Conservation (phyloP, 2,113 vertebrate species). For the Festucalex cinctus region DNA sequence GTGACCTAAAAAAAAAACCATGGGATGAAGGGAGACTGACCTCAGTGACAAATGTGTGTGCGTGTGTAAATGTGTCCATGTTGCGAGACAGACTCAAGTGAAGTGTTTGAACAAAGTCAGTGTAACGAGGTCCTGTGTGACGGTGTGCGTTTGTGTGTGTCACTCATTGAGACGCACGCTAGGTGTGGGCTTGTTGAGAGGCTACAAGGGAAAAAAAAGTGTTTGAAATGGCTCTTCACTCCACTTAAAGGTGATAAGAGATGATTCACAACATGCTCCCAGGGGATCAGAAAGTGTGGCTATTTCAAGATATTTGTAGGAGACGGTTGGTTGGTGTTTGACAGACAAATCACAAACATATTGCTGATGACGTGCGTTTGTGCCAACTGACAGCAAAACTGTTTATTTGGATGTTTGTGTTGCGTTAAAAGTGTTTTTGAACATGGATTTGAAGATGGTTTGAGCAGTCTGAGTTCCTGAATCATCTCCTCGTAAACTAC, state of each 20-base stretch:
- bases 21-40: conserved; percentile 32
- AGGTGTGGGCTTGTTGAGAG: conserved; percentile 28
- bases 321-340: conserved; percentile 28
- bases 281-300: conserved; percentile 25
- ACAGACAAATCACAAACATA: conserved; percentile 42
- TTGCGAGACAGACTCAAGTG: background rate
- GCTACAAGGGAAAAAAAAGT: conserved; percentile 40
- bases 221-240: conserved; percentile 37
- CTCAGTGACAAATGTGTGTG: background rate
- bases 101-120: conserved; percentile 10
- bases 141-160: conserved; percentile 1
- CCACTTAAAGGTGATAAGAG: conserved; percentile 52
- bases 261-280: conserved; percentile 42
- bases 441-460: too few relatives aligned
- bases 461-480: too few relatives aligned
- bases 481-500: too few relatives aligned
- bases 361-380: background rate
- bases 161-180: conserved; percentile 6
- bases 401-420: background rate
- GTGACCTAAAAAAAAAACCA: conserved; percentile 57
- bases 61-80: background rate
- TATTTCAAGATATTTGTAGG: conserved; percentile 34
- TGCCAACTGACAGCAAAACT: conserved; percentile 8
- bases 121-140: conserved; percentile 20
- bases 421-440: background rate